phyloP scores from a whole-genome alignment of 2,888 invertebrate genomes.

The Dasypogon diadema region DNA sequence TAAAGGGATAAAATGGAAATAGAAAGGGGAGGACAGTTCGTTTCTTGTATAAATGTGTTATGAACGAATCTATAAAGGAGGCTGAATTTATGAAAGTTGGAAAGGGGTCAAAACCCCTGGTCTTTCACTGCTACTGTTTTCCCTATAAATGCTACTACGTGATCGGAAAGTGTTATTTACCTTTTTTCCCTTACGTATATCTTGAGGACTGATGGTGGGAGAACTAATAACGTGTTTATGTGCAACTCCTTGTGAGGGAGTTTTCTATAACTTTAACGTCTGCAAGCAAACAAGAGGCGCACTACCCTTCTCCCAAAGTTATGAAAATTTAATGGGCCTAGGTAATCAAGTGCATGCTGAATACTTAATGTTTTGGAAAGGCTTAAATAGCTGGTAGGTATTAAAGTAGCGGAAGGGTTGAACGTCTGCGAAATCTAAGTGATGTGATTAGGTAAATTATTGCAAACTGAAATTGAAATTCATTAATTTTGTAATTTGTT shows the following conservation, averaged over 20 bases:
- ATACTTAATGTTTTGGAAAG: slow-evolving; percentile 1
- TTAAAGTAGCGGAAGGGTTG: not conserved
- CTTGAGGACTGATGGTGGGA: not conserved
- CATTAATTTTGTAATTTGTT: not conserved
- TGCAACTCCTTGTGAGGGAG: slow-evolving; percentile 17
- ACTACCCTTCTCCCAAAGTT: slow-evolving; percentile 20
- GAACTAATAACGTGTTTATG: slow-evolving; percentile 50
- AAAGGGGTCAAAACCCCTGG: slow-evolving; percentile 14
- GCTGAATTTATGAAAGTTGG: slow-evolving; percentile 16
- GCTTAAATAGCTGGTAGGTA: not conserved
- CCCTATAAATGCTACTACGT: slow-evolving; percentile 48
- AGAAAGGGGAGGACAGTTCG: slow-evolving; percentile 13
- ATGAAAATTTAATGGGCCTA: slow-evolving; percentile 45
- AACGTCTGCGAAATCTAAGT: not conserved
- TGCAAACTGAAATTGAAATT: not conserved
- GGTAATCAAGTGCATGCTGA: slow-evolving; percentile 30
- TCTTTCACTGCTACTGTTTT: slow-evolving; percentile 18
- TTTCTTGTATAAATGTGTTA: slow-evolving; percentile 15
- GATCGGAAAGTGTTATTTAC: slow-evolving; percentile 45
- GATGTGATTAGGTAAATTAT: not conserved
- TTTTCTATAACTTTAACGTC: not conserved
- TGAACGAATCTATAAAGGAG: slow-evolving; percentile 3
- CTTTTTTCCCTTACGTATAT: slow-evolving; percentile 8
- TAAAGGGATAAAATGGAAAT: slow-evolving; percentile 31
- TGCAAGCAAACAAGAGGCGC: not conserved